These are phyloP conservation scores for Steromphala cineraria DNA, from an alignment of 2,888 invertebrate species.

Conservation along the genomic window DNA sequence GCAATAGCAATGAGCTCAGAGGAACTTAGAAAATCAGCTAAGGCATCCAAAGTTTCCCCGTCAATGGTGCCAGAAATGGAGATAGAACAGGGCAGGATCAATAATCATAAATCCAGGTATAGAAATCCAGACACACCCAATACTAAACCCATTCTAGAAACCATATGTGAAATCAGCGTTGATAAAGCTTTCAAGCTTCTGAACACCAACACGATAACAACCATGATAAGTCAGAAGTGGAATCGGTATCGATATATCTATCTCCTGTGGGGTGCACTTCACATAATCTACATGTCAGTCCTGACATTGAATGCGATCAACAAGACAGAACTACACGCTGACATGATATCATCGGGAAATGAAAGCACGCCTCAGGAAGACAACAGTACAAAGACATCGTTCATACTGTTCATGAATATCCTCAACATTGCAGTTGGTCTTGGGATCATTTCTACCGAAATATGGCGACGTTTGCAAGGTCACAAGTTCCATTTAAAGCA, in stretches of 20 bases:
- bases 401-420: not conserved
- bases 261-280: not conserved
- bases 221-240: not conserved
- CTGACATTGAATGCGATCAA: too few species aligned
- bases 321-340: too few species aligned
- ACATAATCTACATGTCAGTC: not conserved
- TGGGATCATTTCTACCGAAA: slow-evolving; percentile 1
- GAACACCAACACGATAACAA: not conserved
- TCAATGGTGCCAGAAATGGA: not conserved
- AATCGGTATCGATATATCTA: not conserved
- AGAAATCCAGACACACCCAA: not conserved
- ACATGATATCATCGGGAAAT: too few species aligned
- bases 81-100: not conserved
- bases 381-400: too few species aligned
- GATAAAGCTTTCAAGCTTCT: not conserved
- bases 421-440: slow-evolving; percentile 3
- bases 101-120: not conserved
- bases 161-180: not conserved
- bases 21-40: too few species aligned
- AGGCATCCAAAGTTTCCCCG: not conserved
- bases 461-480: not conserved
- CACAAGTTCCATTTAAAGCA: slow-evolving; percentile 21
- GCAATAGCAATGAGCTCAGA: slow-evolving; percentile 18
- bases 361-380: too few species aligned
- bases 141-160: slow-evolving; percentile 46